Base-by-base conservation (phyloP, 2,797 vertebrate genomes). In the Microctenopoma lineatum region DNA sequence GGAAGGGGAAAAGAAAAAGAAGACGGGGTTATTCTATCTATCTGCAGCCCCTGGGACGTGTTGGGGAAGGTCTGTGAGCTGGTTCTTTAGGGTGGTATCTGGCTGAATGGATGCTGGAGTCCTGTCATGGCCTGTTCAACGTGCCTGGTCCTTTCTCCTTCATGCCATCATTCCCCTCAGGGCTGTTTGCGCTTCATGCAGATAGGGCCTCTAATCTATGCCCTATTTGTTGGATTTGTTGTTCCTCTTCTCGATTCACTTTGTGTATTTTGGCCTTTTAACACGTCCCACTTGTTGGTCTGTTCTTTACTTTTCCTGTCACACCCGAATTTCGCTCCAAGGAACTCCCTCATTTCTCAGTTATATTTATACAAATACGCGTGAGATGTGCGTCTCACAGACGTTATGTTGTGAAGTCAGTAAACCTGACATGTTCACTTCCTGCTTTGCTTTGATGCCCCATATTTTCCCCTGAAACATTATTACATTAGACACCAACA, bases 51-150 rank as follows among this genome's bases (percentile, higher is more conserved):
- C 66, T 39, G 36, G 77, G 62, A 44, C 9, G 53, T 79, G 69
- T 77, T 80, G 73, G 64, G 67, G 66, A 59, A 78, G 77, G 66
- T 74, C 73, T 85, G 61, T 68, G 66, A 64, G 44, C 29, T 45
- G 84, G 73, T 79, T 65, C 78, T 64, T 86, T 83, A 70, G 71
- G 72, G 77, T 76, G 47, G 68, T 4, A 59, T 64, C 81, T 59
- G 69, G 58, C 61, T 66, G 80, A 12, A 61, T 83, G 56, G 65
- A 27, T 74, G 65, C 75, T 73, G 78, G 76, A 81, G 75, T 25
- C 63, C 67, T 89, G 90, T 86, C 80, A 39, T 52, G 63, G 84
- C 87, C 86, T 90, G 90, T 87, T 55, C 1, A 76, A 78, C 70
- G 45, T 85, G 80, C 85, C 81, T 29, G 27, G 67, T 85, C 66